Conservation (phyloP, 1,140 invertebrate species). For the Aethina tumida region DNA sequence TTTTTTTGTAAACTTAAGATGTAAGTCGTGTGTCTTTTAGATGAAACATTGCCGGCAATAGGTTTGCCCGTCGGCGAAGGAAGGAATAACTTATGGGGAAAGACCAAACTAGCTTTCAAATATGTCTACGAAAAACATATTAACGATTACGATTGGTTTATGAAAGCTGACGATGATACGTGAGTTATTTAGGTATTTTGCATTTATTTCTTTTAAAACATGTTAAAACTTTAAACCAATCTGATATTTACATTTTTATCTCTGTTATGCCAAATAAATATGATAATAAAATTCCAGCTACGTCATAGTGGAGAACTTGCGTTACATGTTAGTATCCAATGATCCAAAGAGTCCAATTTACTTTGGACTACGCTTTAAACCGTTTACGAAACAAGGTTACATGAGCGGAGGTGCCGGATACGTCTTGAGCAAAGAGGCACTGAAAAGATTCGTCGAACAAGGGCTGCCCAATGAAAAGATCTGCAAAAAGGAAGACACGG, state of each 20-base stretch:
- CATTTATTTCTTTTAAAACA: no score
- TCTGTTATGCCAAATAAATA: no score
- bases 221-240: no score
- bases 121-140: constrained; percentile 77
- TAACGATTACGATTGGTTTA: constrained; percentile 82
- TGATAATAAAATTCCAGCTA: constrained; percentile 60
- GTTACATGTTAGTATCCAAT: constrained; percentile 74
- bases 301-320: constrained; percentile 82
- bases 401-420: constrained; percentile 93
- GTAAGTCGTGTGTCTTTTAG: constrained; percentile 45
- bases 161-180: constrained; percentile 93
- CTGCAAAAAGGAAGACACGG: constrained; percentile 60
- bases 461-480: constrained; percentile 56
- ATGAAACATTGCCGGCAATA: constrained; percentile 54
- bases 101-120: constrained; percentile 89
- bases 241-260: no score
- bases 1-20: no score
- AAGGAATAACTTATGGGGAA: constrained; percentile 86
- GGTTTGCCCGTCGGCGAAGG: constrained; percentile 77
- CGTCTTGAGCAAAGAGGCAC: constrained; percentile 72
- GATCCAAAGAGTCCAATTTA: constrained; percentile 65
- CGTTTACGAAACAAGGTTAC: constrained; percentile 81
- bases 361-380: constrained; percentile 85
- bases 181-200: no score
- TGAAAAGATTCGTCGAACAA: constrained; percentile 62